phyloP scores from a whole-genome alignment of 2,113 vertebrate species.

The Anolis carolinensis region DNA sequence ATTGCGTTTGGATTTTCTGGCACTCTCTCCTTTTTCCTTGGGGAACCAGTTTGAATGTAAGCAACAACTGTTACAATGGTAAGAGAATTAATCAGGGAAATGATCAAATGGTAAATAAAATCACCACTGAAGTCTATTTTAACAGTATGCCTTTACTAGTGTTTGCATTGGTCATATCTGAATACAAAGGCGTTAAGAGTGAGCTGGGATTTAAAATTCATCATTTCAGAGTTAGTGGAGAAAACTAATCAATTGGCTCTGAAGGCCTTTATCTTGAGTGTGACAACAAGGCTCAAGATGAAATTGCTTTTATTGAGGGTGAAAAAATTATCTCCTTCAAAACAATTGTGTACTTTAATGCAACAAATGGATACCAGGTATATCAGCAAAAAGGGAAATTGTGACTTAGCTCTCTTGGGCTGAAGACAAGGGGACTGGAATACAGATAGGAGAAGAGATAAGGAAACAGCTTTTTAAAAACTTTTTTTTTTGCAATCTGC shows the following conservation, averaged over 20 bases:
- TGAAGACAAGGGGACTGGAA: background rate
- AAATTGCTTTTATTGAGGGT: conserved; percentile 56
- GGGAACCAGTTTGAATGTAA: conserved; percentile 68
- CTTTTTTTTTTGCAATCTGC: background rate
- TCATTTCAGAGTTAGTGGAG: conserved; percentile 48
- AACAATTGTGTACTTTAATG: conserved; percentile 53
- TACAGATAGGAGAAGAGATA: background rate
- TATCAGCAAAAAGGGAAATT: conserved; percentile 37
- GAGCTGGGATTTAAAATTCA: conserved; percentile 46
- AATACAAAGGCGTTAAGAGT: conserved; percentile 53
- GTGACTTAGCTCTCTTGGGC: conserved; percentile 19
- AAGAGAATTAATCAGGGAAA: conserved; percentile 67
- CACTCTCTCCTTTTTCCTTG: conserved; percentile 57
- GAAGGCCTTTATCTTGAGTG: conserved; percentile 52
- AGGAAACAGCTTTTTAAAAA: background rate
- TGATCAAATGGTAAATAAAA: conserved; percentile 79
- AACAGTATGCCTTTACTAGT: conserved; percentile 65
- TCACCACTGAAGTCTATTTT: conserved; percentile 60
- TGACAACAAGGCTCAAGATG: conserved; percentile 53
- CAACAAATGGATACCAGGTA: conserved; percentile 53
- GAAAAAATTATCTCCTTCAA: conserved; percentile 33
- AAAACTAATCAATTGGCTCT: conserved; percentile 47
- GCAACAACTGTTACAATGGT: conserved; percentile 68
- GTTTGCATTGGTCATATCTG: conserved; percentile 62
- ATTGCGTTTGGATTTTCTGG: conserved; percentile 71